Evolutionary conservation across 2,797 vertebrate species (phyloP).

Genomic region (Lycodopsis pacificus): DNA sequence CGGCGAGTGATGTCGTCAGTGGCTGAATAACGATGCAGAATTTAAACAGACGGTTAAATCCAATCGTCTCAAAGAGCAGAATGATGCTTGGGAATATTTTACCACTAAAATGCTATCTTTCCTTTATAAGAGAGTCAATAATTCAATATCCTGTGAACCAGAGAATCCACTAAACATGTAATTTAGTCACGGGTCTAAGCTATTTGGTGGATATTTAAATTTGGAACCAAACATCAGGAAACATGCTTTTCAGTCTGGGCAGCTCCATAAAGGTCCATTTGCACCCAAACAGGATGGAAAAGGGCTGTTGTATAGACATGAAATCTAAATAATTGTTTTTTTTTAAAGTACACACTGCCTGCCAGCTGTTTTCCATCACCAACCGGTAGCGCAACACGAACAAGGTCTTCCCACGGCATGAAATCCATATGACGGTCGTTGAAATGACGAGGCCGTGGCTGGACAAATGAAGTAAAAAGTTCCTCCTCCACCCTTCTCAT

Average conservation of each 20-base stretch:
- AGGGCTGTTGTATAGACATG: constrained; percentile 13
- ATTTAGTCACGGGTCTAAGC: constrained; percentile 21
- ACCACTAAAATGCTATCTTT: constrained; percentile 16
- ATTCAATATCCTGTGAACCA: constrained; percentile 30
- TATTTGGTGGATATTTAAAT: constrained; percentile 31
- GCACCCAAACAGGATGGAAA: constrained; percentile 48
- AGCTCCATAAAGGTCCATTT: background rate
- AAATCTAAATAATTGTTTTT: constrained; percentile 54
- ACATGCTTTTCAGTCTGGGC: background rate
- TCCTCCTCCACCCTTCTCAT: background rate
- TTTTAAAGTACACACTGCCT: background rate
- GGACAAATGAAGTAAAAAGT: background rate
- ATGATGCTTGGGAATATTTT: constrained; percentile 31
- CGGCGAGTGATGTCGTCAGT: background rate
- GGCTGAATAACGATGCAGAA: constrained; percentile 34
- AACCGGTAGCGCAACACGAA: constrained; percentile 38
- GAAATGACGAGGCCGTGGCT: constrained; percentile 13
- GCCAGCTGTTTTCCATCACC: constrained; percentile 59
- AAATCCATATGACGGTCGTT: constrained; percentile 31
- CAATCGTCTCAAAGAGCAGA: constrained; percentile 9
- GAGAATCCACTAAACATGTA: constrained; percentile 19
- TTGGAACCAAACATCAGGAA: constrained; percentile 30
- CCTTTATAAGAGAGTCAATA: constrained; percentile 15
- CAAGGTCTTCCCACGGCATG: constrained; percentile 32
- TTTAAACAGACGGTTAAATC: constrained; percentile 33